These are phyloP conservation scores for Leptinotarsa peninsularis DNA, from an alignment of 2,888 invertebrate genomes.

Conservation along the genomic window DNA sequence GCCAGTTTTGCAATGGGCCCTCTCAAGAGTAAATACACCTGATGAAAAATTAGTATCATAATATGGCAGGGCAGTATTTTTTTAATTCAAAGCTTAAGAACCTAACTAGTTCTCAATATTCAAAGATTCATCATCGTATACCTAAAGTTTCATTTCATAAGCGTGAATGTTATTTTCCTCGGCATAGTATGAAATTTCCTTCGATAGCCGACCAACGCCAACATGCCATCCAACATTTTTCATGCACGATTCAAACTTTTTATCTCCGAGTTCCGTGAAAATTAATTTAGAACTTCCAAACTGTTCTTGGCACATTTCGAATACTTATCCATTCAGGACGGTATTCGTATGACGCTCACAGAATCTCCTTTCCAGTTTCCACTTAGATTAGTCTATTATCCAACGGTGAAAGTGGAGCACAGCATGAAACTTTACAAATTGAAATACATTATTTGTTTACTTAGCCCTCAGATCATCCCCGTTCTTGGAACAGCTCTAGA, in stretches of 20 bases:
- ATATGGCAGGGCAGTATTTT: too few species aligned
- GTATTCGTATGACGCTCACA: conserved; percentile 23
- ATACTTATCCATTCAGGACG: conserved; percentile 32
- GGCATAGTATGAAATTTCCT: neutral
- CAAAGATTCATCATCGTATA: neutral
- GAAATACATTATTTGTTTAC: conserved; percentile 41
- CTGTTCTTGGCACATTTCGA: conserved; percentile 24
- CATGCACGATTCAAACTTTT: conserved; percentile 18
- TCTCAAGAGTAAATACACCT: too few species aligned
- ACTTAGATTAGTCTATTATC: conserved; percentile 39
- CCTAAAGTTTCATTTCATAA: neutral
- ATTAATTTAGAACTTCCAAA: conserved; percentile 27
- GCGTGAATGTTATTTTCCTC: neutral
- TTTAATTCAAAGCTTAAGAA: too few species aligned
- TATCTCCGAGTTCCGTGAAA: conserved; percentile 12
- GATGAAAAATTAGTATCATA: too few species aligned
- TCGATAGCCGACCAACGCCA: neutral
- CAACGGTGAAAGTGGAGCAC: conserved; percentile 34
- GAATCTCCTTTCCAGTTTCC: conserved; percentile 32
- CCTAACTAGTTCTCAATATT: too few species aligned
- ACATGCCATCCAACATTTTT: neutral
- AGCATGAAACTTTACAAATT: conserved; percentile 40
- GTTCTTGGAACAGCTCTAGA: conserved; percentile 22
- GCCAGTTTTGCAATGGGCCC: too few species aligned
- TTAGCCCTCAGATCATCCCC: conserved; percentile 32